phyloP scores from a whole-genome alignment of 2,888 invertebrate genomes.

The Ommatoiulus sabulosus region DNA sequence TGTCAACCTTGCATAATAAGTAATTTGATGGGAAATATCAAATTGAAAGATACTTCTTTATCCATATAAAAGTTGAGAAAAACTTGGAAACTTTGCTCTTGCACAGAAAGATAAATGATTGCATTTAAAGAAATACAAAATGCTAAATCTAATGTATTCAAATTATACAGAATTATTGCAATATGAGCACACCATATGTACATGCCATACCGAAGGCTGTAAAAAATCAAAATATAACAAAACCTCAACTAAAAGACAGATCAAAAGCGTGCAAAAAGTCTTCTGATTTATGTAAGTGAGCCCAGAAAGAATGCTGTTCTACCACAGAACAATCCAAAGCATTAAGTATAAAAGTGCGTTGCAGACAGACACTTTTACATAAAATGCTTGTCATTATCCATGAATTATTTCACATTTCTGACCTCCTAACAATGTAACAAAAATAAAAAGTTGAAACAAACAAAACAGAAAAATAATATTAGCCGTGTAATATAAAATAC shows the following conservation, averaged over 20 bases:
- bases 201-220: slow-evolving; percentile 20
- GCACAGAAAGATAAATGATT: neutral
- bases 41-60: neutral
- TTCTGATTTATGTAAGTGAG: neutral
- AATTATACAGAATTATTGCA: neutral
- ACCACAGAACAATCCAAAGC: neutral
- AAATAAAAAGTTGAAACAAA: neutral
- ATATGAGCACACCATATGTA: neutral
- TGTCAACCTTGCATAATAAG: too few species aligned
- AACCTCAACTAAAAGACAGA: neutral
- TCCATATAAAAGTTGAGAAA: too few species aligned
- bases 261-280: neutral
- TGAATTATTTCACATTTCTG: neutral
- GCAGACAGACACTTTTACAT: neutral
- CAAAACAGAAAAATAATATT: neutral
- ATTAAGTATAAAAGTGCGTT: neutral
- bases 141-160: neutral
- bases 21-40: neutral
- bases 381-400: neutral
- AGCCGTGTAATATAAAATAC: neutral
- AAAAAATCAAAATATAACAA: neutral
- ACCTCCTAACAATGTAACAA: neutral
- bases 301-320: neutral
- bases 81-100: neutral
- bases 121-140: neutral